These are phyloP conservation scores for Tetrax tetrax DNA, from an alignment of 2,113 vertebrate species.

Conservation along the genomic window DNA sequence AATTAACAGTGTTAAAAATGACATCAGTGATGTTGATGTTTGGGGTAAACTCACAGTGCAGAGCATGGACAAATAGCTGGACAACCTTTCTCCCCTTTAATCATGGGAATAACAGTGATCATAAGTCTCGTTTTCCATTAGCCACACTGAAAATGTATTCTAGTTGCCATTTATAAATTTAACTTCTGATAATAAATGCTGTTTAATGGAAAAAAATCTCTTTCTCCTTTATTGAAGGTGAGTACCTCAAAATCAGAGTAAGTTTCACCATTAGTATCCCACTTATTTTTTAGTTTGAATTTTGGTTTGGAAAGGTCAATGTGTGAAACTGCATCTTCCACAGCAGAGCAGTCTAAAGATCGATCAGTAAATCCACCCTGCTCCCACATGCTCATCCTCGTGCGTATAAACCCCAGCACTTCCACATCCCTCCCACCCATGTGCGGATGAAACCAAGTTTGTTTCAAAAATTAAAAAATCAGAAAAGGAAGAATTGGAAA, in stretches of 20 bases:
- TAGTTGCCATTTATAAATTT: conserved; percentile 54
- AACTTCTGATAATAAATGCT: conserved; percentile 54
- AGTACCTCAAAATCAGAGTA: not conserved
- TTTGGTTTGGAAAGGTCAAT: not conserved
- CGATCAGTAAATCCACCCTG: fast-evolving
- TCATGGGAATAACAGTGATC: conserved; percentile 16
- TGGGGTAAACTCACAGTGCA: conserved; percentile 18
- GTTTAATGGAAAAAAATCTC: conserved; percentile 36
- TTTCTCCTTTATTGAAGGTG: conserved; percentile 47
- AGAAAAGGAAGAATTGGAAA: conserved; percentile 43
- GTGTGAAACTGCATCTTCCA: not conserved
- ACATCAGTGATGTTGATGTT: conserved; percentile 29
- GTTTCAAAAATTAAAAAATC: not conserved
- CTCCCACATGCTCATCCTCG: not conserved
- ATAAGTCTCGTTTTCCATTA: not conserved
- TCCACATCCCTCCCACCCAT: not conserved
- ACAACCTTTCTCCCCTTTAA: not conserved
- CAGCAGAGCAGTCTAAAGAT: not conserved
- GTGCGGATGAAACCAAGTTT: not conserved
- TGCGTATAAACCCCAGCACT: not conserved
- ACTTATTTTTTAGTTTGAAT: not conserved
- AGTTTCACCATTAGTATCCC: not conserved
- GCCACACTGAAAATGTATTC: conserved; percentile 44
- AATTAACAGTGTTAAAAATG: conserved; percentile 48
- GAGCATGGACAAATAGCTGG: conserved; percentile 30